Percentiles rank a stretch among this genome's conserved stretches.
Evolutionary conservation across 2,113 vertebrate genomes (phyloP).

Genomic region (Campylomormyrus tamandua): DNA sequence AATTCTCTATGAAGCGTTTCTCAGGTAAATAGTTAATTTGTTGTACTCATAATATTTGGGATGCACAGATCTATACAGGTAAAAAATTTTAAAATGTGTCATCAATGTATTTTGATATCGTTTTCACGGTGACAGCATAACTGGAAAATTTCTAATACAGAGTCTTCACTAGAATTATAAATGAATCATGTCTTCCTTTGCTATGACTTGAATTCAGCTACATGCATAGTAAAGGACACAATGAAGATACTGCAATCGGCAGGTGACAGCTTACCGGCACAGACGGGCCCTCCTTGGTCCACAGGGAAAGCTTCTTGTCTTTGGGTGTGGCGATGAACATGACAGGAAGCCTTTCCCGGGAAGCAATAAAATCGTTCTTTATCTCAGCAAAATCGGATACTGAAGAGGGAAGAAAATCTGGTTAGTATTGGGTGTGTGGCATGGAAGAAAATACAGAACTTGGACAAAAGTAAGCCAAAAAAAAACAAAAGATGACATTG

Average conservation of each 20-base stretch:
- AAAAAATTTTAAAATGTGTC: not conserved
- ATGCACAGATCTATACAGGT: not conserved
- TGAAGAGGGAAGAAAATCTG: slow-evolving; percentile 41
- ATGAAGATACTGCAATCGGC: too few species aligned
- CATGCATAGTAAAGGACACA: not conserved
- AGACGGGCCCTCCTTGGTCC: slow-evolving; percentile 77
- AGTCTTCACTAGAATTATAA: not conserved
- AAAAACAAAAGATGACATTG: not conserved
- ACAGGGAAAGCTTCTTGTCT: slow-evolving; percentile 75
- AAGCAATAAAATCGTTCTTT: slow-evolving; percentile 74
- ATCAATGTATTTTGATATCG: not conserved
- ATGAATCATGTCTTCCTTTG: not conserved
- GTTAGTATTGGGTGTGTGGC: not conserved
- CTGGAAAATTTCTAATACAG: not conserved
- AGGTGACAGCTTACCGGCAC: slow-evolving; percentile 65
- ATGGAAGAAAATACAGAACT: not conserved
- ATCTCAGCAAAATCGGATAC: slow-evolving; percentile 76
- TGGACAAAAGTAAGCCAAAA: not conserved
- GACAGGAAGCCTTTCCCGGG: slow-evolving; percentile 69
- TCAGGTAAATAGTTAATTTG: not conserved
- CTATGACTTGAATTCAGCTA: not conserved
- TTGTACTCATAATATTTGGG: not conserved
- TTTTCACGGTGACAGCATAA: not conserved
- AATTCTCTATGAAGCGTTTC: not conserved
- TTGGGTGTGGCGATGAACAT: slow-evolving; percentile 88